A percentile compares a stretch with the other conserved stretches of the same genome.
phyloP scores from a whole-genome alignment of 2,113 vertebrate genomes.

The Mastomys natalensis region DNA sequence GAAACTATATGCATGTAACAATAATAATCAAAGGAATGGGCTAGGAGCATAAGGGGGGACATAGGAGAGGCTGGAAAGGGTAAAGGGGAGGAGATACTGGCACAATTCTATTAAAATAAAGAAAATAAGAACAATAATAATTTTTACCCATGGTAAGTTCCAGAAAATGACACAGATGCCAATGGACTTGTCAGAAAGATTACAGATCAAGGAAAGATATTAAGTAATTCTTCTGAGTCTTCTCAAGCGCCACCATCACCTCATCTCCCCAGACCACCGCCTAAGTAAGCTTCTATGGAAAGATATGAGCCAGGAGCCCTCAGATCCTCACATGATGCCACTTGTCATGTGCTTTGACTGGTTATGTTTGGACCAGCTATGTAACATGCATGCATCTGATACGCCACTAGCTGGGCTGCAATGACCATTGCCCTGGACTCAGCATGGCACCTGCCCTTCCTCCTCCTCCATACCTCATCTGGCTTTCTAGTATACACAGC shows the following conservation, averaged over 20 bases:
- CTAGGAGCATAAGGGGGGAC: not conserved
- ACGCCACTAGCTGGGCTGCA: not conserved
- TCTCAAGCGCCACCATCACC: not conserved
- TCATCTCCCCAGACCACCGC: not conserved
- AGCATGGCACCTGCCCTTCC: not conserved
- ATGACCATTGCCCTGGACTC: not conserved
- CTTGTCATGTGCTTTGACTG: not conserved
- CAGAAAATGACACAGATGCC: not conserved
- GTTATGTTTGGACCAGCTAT: not conserved
- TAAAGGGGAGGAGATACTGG: not conserved
- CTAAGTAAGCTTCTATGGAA: not conserved
- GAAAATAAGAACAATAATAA: not conserved
- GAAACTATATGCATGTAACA: not conserved
- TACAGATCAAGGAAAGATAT: constrained; percentile 9
- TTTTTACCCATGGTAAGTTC: not conserved
- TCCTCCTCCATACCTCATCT: not conserved
- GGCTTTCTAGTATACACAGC: not conserved
- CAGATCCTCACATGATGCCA: not conserved
- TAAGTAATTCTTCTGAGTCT: not conserved
- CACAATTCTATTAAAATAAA: not conserved
- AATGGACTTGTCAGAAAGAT: not conserved
- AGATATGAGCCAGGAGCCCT: not conserved
- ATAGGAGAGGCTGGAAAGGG: not conserved
- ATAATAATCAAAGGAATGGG: not conserved
- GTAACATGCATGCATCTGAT: not conserved